Evolutionary conservation across 1,140 invertebrate species (phyloP).

Genomic region (Paralvinella palmiformis): DNA sequence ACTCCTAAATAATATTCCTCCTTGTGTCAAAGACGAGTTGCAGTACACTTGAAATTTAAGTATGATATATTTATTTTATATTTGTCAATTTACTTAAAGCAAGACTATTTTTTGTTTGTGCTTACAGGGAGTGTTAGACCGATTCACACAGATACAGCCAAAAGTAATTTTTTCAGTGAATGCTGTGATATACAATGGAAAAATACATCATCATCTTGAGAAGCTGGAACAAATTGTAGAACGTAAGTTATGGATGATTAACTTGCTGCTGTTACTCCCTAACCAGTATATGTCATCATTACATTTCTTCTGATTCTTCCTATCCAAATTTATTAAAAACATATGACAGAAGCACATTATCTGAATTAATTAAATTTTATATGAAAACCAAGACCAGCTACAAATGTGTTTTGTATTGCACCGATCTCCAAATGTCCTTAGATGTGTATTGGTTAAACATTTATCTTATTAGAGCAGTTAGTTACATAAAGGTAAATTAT

Average conservation of each 20-base stretch:
- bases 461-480: too few relatives aligned
- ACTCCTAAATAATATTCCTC: background rate
- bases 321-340: too few relatives aligned
- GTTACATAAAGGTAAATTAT: too few relatives aligned
- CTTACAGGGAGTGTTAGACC: conserved; percentile 51
- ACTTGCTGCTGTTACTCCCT: too few relatives aligned
- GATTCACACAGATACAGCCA: conserved; percentile 54
- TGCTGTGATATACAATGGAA: conserved; percentile 57
- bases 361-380: too few relatives aligned
- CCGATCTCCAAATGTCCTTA: too few relatives aligned
- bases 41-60: background rate
- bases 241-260: conserved; percentile 29
- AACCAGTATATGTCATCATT: too few relatives aligned
- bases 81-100: background rate
- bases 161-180: conserved; percentile 56
- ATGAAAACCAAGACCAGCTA: too few relatives aligned
- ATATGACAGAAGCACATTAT: too few relatives aligned
- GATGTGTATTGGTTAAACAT: too few relatives aligned
- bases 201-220: conserved; percentile 52
- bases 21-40: background rate
- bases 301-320: too few relatives aligned
- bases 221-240: conserved; percentile 54
- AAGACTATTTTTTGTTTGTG: background rate
- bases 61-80: background rate
- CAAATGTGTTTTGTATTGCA: too few relatives aligned